Evolutionary conservation across 2,888 invertebrate genomes (phyloP).

Genomic region (Tinea pellionella): DNA sequence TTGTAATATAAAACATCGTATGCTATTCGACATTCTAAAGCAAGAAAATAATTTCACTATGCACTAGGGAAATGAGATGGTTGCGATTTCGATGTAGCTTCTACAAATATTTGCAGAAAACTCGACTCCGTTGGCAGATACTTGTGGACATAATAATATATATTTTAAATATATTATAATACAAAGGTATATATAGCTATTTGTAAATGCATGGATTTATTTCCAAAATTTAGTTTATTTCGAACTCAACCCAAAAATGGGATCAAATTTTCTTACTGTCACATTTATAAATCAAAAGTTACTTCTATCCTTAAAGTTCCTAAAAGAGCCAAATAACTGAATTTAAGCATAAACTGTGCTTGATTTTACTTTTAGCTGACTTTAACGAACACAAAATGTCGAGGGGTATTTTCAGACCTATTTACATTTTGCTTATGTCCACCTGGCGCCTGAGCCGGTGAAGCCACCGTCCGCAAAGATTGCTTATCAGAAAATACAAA

Average conservation of each 20-base stretch:
- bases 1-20: background rate
- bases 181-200: too few species aligned
- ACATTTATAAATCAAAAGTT: background rate
- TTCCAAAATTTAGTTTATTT: too few species aligned
- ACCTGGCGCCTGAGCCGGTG: conserved; percentile 32
- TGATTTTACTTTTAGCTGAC: conserved; percentile 37
- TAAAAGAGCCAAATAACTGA: background rate
- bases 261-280: background rate
- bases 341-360: conserved; percentile 33
- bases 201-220: background rate
- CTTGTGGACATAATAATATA: background rate
- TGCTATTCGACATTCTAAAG: background rate
- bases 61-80: conserved; percentile 3
- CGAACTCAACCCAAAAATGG: too few species aligned
- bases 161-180: too few species aligned
- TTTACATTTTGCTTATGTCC: conserved; percentile 50
- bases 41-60: conserved; percentile 1
- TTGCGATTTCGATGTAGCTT: conserved; percentile 8
- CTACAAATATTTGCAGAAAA: conserved; percentile 3
- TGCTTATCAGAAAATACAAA: conserved; percentile 2
- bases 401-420: conserved; percentile 43
- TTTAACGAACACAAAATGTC: conserved; percentile 41
- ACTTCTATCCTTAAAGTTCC: background rate
- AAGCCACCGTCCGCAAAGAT: background rate
- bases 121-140: background rate